Base-by-base conservation (phyloP, 2,888 invertebrate species). In the Cataglyphis albicans region DNA sequence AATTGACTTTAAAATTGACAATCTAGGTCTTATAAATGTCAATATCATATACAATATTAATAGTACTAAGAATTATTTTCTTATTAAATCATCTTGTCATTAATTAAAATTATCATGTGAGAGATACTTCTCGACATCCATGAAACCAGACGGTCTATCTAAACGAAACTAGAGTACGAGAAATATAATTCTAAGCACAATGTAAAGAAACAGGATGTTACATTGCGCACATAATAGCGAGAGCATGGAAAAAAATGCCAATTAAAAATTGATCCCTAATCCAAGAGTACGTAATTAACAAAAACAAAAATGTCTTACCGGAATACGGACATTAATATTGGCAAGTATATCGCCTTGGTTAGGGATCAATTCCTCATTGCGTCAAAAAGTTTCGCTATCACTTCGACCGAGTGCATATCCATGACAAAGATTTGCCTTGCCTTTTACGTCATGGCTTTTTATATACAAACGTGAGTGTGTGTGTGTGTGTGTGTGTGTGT, bases 1-100 rank as follows among this genome's bases (percentile, higher is more conserved):
- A 78, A 78, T 78, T 78, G 68, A 78, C 78, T 68, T 68, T 15
- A 7, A 12, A 78, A 68, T 61, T 78, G 68, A 78, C 68, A 78
- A 59, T 68, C 6, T 44, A 52, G 21, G 0, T 59, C 32, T 25
- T 44, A 15, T 25, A 32, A 65, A 64, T 3, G 38, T 41, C 12
- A 15, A 6, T 52, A n/a, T 52, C 52, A 52, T n/a, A 52, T 52
- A 48, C 25, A 29, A 1, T 29, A 29, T 29, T 29, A 55, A 12
- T 9, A n/a, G 12, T 25, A 0, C 18, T 15, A 1, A n/a, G 52
- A 25, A 38, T 10, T 25, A 9, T 67, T 65, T 6, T 3, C 6
- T 55, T n/a, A 18, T 38, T 15, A 35, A 52, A 21, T 65, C 15
- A 25, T 41, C 21, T 10, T 35, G 21, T n/a, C 9, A 52, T 52